These are phyloP conservation scores for Sebastiscus tertius DNA, from an alignment of 2,797 vertebrate genomes.

Conservation along the genomic window DNA sequence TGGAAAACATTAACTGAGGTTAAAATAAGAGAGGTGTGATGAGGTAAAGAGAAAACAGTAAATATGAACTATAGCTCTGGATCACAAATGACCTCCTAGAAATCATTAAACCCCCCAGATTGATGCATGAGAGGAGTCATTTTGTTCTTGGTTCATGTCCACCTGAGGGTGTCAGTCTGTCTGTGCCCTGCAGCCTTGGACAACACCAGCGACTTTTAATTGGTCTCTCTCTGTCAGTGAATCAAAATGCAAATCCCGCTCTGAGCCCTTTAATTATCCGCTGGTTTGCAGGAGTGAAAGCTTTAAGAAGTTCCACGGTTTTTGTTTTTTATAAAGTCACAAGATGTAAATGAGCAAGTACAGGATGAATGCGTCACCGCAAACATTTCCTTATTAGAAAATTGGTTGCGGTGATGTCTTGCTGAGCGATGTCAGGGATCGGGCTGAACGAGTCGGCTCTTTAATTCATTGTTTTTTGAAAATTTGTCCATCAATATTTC, in stretches of 20 bases:
- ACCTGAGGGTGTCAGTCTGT: slow-evolving; percentile 60
- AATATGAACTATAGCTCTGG: slow-evolving; percentile 19
- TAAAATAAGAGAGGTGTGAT: background rate
- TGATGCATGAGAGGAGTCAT: slow-evolving; percentile 45
- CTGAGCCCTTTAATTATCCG: slow-evolving; percentile 66
- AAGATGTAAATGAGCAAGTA: slow-evolving; percentile 52
- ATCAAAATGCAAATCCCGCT: slow-evolving; percentile 65
- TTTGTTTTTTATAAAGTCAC: slow-evolving; percentile 31
- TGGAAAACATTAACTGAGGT: slow-evolving; percentile 1
- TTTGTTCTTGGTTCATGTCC: slow-evolving; percentile 36
- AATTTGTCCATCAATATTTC: slow-evolving; percentile 16
- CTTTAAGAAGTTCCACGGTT: slow-evolving; percentile 37
- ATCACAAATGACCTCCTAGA: slow-evolving; percentile 18
- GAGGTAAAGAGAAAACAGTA: slow-evolving; percentile 12
- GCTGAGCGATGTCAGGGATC: background rate
- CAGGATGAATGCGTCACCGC: slow-evolving; percentile 2
- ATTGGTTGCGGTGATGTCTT: slow-evolving; percentile 7
- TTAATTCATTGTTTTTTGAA: slow-evolving; percentile 13
- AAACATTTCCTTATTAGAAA: slow-evolving; percentile 27
- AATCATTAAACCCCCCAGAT: slow-evolving; percentile 22
- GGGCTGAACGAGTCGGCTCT: background rate
- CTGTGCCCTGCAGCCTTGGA: slow-evolving; percentile 67
- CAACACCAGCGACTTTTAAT: slow-evolving; percentile 70
- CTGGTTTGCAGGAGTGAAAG: slow-evolving; percentile 48
- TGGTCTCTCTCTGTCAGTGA: slow-evolving; percentile 66